phyloP scores from a whole-genome alignment of 2,113 vertebrate species.

The Vulpes ferrilata region DNA sequence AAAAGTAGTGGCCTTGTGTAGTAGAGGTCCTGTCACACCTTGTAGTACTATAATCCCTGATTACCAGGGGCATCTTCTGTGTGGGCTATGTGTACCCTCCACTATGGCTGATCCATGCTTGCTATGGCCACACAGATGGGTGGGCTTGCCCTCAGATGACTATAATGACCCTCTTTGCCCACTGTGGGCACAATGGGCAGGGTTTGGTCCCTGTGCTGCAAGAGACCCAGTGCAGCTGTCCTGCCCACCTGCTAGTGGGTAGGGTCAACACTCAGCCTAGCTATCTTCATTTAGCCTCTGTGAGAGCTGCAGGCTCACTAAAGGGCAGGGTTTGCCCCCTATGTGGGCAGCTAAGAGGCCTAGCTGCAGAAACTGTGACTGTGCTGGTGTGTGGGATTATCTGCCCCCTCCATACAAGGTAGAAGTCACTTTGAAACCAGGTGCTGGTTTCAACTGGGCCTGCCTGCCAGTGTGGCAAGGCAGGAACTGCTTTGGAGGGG shows the following conservation, averaged over 20 bases:
- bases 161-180: not conserved
- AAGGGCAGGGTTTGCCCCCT: not conserved
- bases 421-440: not conserved
- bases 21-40: not conserved
- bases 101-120: not conserved
- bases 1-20: not conserved
- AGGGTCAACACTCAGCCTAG: not conserved
- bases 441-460: not conserved
- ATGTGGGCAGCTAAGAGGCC: not conserved
- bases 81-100: not conserved
- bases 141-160: not conserved
- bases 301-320: not conserved
- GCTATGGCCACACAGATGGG: not conserved
- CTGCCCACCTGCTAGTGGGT: not conserved
- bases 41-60: not conserved
- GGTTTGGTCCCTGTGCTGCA: not conserved
- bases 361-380: not conserved
- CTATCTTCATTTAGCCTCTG: not conserved
- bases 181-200: not conserved
- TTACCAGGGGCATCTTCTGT: not conserved
- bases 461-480: not conserved
- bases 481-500: not conserved
- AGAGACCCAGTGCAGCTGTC: no score
- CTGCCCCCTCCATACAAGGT: not conserved
- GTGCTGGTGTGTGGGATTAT: not conserved